These are phyloP conservation scores for Cariama cristata DNA, from an alignment of 2,113 vertebrate species.

Conservation along the genomic window DNA sequence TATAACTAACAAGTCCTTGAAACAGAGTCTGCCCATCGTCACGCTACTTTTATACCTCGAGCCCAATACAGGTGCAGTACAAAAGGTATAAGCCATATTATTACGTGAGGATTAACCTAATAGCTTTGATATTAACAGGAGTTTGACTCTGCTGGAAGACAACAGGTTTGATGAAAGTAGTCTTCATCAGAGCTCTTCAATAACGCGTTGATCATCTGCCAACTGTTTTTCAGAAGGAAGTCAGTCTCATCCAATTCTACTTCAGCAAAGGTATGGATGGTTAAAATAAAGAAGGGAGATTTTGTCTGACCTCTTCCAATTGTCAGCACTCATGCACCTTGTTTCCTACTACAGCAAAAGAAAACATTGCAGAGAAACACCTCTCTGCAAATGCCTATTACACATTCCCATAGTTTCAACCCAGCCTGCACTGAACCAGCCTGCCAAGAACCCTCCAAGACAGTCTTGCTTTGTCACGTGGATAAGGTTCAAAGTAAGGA, in stretches of 20 bases:
- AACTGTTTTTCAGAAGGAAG: background rate
- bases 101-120: background rate
- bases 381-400: background rate
- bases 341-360: background rate
- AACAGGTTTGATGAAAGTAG: background rate
- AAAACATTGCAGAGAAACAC: background rate
- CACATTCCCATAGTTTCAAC: background rate
- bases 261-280: background rate
- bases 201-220: background rate
- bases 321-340: background rate
- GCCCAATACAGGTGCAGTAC: background rate
- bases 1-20: background rate
- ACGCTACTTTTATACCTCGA: background rate
- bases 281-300: background rate
- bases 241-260: background rate
- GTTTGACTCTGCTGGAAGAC: background rate
- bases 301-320: background rate
- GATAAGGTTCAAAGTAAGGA: background rate
- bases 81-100: background rate
- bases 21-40: background rate
- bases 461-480: background rate
- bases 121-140: constrained; percentile 4
- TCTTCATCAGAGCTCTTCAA: background rate
- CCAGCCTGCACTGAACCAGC: background rate
- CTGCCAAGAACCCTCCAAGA: background rate